Evolutionary conservation across 92 coral and sea anemone species (phyloP).

Genomic region (Galaxea fascicularis): DNA sequence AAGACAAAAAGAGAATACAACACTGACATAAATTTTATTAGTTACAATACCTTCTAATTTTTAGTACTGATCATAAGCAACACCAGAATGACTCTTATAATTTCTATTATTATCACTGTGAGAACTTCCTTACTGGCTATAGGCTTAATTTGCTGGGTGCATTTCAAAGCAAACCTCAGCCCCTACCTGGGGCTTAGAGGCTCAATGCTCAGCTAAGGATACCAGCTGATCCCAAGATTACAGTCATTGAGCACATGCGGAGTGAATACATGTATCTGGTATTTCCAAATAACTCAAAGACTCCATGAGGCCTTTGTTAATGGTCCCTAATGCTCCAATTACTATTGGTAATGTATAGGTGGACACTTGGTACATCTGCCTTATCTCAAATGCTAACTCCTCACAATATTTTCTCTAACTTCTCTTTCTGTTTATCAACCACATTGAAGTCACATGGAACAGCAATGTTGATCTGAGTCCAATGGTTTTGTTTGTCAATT

Average conservation of each 20-base stretch:
- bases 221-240: not conserved
- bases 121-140: not conserved
- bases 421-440: not conserved
- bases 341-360: not conserved
- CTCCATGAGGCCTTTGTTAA: not conserved
- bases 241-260: too few species aligned
- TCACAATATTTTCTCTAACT: not conserved
- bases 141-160: not conserved
- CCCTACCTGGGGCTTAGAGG: not conserved
- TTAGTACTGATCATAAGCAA: too few species aligned
- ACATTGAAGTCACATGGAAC: too few species aligned
- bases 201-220: not conserved
- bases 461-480: too few species aligned
- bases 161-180: not conserved
- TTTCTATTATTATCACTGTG: too few species aligned
- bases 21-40: not conserved
- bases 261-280: not conserved
- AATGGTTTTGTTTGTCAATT: too few species aligned
- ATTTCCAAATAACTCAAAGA: not conserved
- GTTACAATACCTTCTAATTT: too few species aligned
- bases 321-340: not conserved
- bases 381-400: not conserved
- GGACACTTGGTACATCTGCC: not conserved
- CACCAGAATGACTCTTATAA: too few species aligned
- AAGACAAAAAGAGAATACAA: not conserved